phyloP scores from a whole-genome alignment of 30 jellyfish, hydroid and myxozoan species.

The Catostylus mosaicus region DNA sequence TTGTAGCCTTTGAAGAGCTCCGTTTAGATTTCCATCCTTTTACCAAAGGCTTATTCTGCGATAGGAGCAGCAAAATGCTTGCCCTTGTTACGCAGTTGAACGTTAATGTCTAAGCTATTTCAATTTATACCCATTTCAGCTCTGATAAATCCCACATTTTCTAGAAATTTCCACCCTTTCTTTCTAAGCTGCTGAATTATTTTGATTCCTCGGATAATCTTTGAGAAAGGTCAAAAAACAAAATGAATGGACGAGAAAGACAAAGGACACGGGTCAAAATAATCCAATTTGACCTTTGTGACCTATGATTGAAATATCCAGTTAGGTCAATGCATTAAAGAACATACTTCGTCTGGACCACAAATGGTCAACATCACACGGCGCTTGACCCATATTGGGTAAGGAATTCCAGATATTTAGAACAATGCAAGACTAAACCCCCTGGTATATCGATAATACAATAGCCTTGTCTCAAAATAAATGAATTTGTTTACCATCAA shows the following conservation, averaged over 20 bases:
- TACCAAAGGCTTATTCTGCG: no score
- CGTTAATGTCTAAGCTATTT: no score
- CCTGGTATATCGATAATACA: neutral
- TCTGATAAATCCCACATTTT: no score
- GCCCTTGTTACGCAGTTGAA: no score
- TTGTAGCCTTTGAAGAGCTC: no score
- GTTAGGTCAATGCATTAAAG: neutral
- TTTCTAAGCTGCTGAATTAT: neutral
- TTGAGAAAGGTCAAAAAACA: neutral
- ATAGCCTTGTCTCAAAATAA: neutral
- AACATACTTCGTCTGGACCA: neutral
- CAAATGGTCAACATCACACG: neutral
- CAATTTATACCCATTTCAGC: no score
- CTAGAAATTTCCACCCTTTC: no score
- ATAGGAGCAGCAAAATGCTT: no score
- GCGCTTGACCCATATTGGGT: neutral
- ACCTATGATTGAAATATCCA: neutral
- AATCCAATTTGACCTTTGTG: neutral
- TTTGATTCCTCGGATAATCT: neutral
- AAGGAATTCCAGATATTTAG: neutral
- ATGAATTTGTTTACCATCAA: neutral
- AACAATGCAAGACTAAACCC: no score
- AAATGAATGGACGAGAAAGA: neutral
- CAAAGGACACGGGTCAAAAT: neutral
- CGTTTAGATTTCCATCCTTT: no score